phyloP scores from a whole-genome alignment of 2,797 vertebrate genomes.

The Myripristis jacobus region DNA sequence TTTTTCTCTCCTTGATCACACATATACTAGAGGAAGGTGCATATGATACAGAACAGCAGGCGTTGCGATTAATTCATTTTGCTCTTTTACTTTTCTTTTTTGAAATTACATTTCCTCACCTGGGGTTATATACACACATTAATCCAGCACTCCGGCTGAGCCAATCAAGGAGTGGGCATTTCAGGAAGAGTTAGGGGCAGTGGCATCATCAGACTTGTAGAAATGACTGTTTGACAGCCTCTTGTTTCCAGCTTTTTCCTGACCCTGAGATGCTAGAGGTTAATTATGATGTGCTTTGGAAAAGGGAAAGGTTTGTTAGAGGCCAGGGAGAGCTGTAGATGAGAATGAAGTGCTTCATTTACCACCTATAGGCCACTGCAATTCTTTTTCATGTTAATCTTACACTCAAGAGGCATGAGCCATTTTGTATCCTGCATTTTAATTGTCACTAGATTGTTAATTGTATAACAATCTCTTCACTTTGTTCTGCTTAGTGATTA shows the following conservation, averaged over 20 bases:
- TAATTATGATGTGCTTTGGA: constrained; percentile 81
- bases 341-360: constrained; percentile 73
- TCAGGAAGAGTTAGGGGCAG: constrained; percentile 62
- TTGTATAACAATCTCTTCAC: constrained; percentile 34
- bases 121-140: constrained; percentile 52
- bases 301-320: constrained; percentile 63
- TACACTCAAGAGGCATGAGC: constrained; percentile 48
- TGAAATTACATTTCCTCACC: constrained; percentile 63
- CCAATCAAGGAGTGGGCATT: constrained; percentile 58
- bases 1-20: constrained; percentile 37
- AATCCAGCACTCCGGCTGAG: constrained; percentile 55
- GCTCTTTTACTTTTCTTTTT: constrained; percentile 54
- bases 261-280: constrained; percentile 72
- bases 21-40: constrained; percentile 13
- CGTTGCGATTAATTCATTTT: constrained; percentile 43
- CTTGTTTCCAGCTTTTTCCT: constrained; percentile 44
- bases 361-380: constrained; percentile 51
- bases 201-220: constrained; percentile 70
- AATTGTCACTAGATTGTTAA: constrained; percentile 62
- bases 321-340: constrained; percentile 61
- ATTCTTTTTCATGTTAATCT: constrained; percentile 74
- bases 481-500: constrained; percentile 21
- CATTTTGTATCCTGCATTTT: constrained; percentile 63
- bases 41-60: constrained; percentile 2
- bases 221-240: constrained; percentile 65